Base-by-base conservation (phyloP, 2,797 vertebrate species). In the Bradypodion pumilum region DNA sequence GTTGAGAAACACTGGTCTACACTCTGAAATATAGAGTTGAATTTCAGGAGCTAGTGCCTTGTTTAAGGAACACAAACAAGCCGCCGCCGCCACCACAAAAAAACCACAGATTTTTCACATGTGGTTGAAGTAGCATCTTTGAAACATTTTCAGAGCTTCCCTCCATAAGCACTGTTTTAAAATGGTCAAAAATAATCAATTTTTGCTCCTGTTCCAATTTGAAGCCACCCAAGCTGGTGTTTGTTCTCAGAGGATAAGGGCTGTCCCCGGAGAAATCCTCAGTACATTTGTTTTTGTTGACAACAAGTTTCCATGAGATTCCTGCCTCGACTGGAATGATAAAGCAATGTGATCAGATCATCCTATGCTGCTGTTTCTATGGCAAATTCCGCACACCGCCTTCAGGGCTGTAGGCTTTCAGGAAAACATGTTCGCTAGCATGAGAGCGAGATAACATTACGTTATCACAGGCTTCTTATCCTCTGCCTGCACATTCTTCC, bases 351-450 rank as follows among this genome's bases (percentile, higher is more conserved):
- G 5, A 42, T 25, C 12, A 1, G 2, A 25, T 35, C 40, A 60
- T 69, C 52, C n/a, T 29, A 52, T 27, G 3, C 49, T 8, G 5
- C 85, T 4, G 19, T 76, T 49, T 70, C 81, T 1, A 49, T 37
- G 89, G 89, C 80, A 78, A 82, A 88, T 44, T 70, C 78, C 70
- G 73, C 74, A 44, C 68, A 78, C 81, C 66, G 78, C 82, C 74
- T 84, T 81, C 37, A 46, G 86, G 4, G 56, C 27, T 70, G 80
- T 25, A 40, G 62, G 62, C 56, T 83, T 87, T 63, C 65, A 81
- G 42, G 32, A 80, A 80, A 80, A 80, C n/a, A 80, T 80, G 81
- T 62, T 76, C 42, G 7, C 73, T 80, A 75, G 9, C 72, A 80
- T 56, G 65, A 75, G 72, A 80, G 40, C 63, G 59, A 68, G 81